phyloP scores from a whole-genome alignment of 1,140 invertebrate species.

The Anagrus nilaparvatae region DNA sequence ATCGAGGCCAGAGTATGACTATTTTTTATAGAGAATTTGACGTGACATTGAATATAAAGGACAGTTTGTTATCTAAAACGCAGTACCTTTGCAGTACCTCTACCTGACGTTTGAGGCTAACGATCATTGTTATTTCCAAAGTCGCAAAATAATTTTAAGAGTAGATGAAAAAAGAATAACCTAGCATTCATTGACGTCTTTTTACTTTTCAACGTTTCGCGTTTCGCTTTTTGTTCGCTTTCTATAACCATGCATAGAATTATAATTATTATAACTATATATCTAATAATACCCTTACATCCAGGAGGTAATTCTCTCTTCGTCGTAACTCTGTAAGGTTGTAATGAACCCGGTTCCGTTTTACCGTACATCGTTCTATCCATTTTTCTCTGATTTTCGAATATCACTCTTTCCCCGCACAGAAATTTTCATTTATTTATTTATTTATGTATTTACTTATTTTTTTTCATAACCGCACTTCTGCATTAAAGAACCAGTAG shows the following conservation, averaged over 20 bases:
- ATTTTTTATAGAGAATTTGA: no score
- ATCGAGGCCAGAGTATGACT: no score
- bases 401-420: neutral
- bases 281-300: slow-evolving; percentile 55
- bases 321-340: slow-evolving; percentile 68
- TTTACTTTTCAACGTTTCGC: neutral
- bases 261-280: neutral
- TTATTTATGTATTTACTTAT: neutral
- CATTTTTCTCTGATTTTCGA: slow-evolving; percentile 38
- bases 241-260: neutral
- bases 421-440: neutral
- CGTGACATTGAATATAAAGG: no score
- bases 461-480: neutral
- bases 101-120: no score
- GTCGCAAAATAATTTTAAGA: neutral
- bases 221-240: neutral
- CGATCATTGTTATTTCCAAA: neutral
- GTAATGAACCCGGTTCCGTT: slow-evolving; percentile 63
- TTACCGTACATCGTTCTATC: slow-evolving; percentile 80
- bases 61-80: no score
- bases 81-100: no score
- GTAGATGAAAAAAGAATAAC: neutral
- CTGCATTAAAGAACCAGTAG: neutral
- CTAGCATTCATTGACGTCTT: neutral
- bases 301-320: slow-evolving; percentile 69